A percentile compares a stretch with the other conserved stretches of the same genome.
These are phyloP conservation scores for Cryptus armator DNA, from an alignment of 2,888 invertebrate genomes.

Conservation along the genomic window DNA sequence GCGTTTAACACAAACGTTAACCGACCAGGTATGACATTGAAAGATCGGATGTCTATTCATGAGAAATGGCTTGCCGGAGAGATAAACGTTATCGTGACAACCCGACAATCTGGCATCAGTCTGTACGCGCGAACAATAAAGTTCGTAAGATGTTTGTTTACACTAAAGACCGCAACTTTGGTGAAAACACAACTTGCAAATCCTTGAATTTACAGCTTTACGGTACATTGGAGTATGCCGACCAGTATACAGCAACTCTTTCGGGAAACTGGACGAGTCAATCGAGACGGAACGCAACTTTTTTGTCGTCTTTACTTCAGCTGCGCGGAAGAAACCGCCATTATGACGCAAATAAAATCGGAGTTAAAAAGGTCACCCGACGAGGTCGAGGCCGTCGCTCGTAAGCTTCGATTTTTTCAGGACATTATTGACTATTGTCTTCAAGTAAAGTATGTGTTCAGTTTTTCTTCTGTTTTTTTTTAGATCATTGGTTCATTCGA, in stretches of 20 bases:
- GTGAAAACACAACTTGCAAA: not conserved
- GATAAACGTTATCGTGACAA: conserved; percentile 40
- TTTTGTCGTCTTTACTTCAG: conserved; percentile 54
- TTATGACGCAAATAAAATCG: conserved; percentile 43
- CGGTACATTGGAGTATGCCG: conserved; percentile 57
- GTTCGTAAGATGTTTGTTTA: not conserved
- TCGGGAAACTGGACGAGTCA: conserved; percentile 16
- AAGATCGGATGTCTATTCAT: conserved; percentile 6
- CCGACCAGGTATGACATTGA: conserved; percentile 26
- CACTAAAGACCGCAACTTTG: not conserved
- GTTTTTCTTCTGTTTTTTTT: not conserved
- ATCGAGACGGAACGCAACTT: not conserved
- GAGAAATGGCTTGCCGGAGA: conserved; percentile 35
- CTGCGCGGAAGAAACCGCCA: conserved; percentile 33
- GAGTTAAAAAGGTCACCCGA: not conserved
- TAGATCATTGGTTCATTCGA: not conserved
- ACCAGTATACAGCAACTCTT: conserved; percentile 50
- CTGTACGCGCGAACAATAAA: conserved; percentile 44
- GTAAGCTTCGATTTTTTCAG: conserved; percentile 23
- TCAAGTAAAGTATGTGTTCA: conserved; percentile 29
- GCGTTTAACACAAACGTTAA: not conserved
- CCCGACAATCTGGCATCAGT: conserved; percentile 27
- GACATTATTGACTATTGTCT: conserved; percentile 52
- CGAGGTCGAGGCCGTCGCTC: conserved; percentile 2
- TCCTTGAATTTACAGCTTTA: conserved; percentile 30